Base-by-base conservation (phyloP, 2,797 vertebrate genomes). In the Eptatretus atami region DNA sequence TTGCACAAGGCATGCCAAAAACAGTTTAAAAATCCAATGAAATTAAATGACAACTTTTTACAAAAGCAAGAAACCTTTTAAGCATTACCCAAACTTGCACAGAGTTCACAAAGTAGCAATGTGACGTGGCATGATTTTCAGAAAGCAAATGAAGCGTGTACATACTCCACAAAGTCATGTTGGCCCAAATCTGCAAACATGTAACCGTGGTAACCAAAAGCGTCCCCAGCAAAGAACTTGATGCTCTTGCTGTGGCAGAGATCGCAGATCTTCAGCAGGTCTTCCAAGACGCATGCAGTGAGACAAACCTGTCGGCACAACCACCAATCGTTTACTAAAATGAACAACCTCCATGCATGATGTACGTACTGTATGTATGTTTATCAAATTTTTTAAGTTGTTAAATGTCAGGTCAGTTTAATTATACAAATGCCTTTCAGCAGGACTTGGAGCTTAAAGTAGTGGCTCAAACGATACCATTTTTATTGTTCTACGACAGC, bases 101-200 rank as follows among this genome's bases (percentile, higher is more conserved):
- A 44, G 31, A 44, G 31, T 44, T 44, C 31, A 44, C 6, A 44
- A 44, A 44, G 31, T 2, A 44, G 31, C 31, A 44, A 44, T 8
- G 4, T 44, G 31, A 44, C 31, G 6, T 44, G 31, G 6, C 31
- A 3, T 8, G 31, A 44, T 44, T 44, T 44, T 44, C 4, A 44
- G 31, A 44, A 44, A 44, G 31, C 31, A 44, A 44, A 44, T 44
- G 31, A 5, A 44, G 31, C 57, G 24, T n/a, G n/a, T 3, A 78
- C 86, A 80, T 73, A 95, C 87, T 92, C 87, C 1, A 93, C 81
- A 6, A 83, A 95, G 67, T 82, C 79, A 67, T 94, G 80, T 24
- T 82, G 78, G 60, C 87, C 86, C 0, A 95, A 78, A 74, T 94
- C 77, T 3, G 81, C 78, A 69, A 94, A 95, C 76, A 81, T 84